Conservation (phyloP, 1,140 invertebrate species). For the Hormaphis cornu region DNA sequence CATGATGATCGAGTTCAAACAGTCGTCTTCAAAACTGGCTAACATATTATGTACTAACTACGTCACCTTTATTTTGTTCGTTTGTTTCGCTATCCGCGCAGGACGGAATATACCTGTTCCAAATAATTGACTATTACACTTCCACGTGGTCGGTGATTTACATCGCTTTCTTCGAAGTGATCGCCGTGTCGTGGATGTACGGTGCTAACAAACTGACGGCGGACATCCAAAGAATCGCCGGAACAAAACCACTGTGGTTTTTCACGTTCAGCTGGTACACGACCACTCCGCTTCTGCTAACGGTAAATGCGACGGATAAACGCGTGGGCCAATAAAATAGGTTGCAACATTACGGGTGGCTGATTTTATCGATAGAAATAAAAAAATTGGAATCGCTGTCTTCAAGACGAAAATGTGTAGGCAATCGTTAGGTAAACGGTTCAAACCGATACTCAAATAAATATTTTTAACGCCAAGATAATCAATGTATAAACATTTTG, state of each 20-base stretch:
- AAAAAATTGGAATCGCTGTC: no score
- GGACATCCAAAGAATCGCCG: constrained; percentile 83
- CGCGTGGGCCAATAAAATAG: no score
- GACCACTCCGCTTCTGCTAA: constrained; percentile 66
- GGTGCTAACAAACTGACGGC: constrained; percentile 67
- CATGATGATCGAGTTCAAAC: no score
- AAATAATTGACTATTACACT: constrained; percentile 85
- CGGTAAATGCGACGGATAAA: constrained; percentile 48
- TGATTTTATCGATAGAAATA: no score
- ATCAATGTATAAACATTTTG: no score
- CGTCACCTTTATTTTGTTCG: background rate
- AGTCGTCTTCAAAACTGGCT: no score
- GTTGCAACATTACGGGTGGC: no score
- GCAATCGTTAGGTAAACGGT: no score
- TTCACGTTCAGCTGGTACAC: constrained; percentile 77
- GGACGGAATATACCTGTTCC: constrained; percentile 88
- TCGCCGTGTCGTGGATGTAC: constrained; percentile 84
- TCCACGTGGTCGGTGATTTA: constrained; percentile 85
- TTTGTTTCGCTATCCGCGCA: constrained; percentile 41
- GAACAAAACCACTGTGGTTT: constrained; percentile 63
- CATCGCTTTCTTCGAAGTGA: constrained; percentile 82
- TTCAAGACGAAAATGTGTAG: no score
- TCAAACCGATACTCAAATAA: no score
- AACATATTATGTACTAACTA: no score
- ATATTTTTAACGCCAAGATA: no score